Percentiles rank a stretch among this genome's conserved stretches.
phyloP scores from a whole-genome alignment of 2,888 invertebrate genomes.

The Tupiocoris notatus region DNA sequence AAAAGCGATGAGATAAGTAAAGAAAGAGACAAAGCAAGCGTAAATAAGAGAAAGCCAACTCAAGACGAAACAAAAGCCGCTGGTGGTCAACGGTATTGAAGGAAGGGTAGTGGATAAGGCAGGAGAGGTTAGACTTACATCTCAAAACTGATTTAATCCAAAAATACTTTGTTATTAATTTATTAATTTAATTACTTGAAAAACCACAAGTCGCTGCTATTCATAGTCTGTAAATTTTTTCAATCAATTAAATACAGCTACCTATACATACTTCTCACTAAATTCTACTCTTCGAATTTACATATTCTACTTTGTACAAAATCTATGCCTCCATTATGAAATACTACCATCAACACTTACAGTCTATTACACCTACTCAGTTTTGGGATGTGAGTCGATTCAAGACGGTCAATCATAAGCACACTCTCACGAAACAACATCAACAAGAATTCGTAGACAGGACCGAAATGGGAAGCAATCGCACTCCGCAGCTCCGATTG shows the following conservation, averaged over 20 bases:
- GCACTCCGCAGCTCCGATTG: no score
- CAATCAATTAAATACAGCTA: background rate
- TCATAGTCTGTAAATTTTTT: no score
- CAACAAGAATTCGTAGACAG: slow-evolving; percentile 24
- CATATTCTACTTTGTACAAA: no score
- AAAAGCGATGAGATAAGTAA: slow-evolving; percentile 8
- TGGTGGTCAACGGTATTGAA: slow-evolving; percentile 13
- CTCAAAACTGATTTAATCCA: slow-evolving; percentile 40
- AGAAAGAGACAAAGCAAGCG: slow-evolving; percentile 9
- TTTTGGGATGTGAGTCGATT: slow-evolving; percentile 29
- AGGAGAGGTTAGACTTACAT: slow-evolving; percentile 19
- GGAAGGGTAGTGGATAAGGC: slow-evolving; percentile 19
- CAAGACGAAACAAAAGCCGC: slow-evolving; percentile 1
- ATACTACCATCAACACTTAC: background rate
- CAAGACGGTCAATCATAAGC: slow-evolving; percentile 45
- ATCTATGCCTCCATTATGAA: no score
- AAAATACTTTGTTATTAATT: no score
- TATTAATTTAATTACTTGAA: no score
- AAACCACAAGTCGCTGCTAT: no score
- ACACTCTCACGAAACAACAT: slow-evolving; percentile 46
- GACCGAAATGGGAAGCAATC: slow-evolving; percentile 30
- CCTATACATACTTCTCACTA: background rate
- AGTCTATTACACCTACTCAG: slow-evolving; percentile 20
- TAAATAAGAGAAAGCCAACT: background rate
- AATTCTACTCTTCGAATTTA: no score